Conservation (phyloP, 2,888 invertebrate species). For the Neocrepidodera transversa region DNA sequence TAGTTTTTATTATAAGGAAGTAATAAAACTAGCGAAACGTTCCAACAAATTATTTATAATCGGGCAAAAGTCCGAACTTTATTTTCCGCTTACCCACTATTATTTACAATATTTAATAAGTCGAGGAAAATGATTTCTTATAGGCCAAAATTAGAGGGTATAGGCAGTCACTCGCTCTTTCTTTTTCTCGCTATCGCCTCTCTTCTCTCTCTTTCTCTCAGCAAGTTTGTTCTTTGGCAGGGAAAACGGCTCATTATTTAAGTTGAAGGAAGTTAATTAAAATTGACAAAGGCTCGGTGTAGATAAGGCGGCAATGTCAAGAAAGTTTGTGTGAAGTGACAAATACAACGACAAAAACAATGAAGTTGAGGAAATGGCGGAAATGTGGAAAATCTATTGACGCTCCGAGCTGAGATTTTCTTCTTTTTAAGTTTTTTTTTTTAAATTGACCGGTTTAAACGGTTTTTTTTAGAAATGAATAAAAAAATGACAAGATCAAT, state of each 20-base stretch:
- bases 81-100: background rate
- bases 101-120: constrained; percentile 3
- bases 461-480: no score
- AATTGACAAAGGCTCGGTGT: constrained; percentile 35
- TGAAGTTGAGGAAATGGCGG: constrained; percentile 18
- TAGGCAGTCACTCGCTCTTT: background rate
- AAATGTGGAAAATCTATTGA: constrained; percentile 13
- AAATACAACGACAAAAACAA: constrained; percentile 34
- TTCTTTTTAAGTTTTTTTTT: no score
- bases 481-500: no score
- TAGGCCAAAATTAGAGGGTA: constrained; percentile 9
- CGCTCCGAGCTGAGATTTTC: background rate
- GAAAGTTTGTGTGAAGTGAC: constrained; percentile 32
- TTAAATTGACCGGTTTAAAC: no score
- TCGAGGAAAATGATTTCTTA: background rate
- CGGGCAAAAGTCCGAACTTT: no score
- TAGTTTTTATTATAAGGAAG: no score
- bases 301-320: constrained; percentile 30
- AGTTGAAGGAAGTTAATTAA: constrained; percentile 36
- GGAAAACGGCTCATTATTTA: constrained; percentile 31
- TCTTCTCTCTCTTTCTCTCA: no score
- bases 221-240: constrained; percentile 17
- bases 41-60: no score
- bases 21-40: background rate
- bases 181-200: background rate